These are phyloP conservation scores for Brachypteracias leptosomus DNA, from an alignment of 2,113 vertebrate species.

Conservation along the genomic window DNA sequence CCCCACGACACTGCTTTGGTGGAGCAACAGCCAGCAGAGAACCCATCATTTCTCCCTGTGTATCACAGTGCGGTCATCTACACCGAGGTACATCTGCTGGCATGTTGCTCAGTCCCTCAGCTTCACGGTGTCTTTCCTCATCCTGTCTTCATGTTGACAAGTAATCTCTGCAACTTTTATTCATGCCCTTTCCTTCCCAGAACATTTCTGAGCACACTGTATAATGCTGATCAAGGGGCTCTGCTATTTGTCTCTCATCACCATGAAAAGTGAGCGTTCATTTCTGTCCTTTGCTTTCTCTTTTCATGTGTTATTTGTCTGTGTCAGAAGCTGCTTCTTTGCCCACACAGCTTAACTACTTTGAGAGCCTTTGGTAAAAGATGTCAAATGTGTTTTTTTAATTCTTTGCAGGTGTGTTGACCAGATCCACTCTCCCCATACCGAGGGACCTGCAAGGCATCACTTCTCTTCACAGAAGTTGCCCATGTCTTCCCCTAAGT, in stretches of 20 bases:
- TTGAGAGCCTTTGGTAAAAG: background rate
- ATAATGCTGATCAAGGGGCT: background rate
- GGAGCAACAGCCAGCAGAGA: background rate
- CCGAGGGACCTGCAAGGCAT: background rate
- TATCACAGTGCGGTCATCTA: background rate
- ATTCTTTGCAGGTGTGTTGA: fast-evolving
- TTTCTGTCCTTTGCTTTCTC: background rate
- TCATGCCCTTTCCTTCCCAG: background rate
- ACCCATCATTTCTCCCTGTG: background rate
- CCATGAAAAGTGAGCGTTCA: background rate
- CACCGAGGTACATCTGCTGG: background rate
- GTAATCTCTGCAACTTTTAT: background rate
- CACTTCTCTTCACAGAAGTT: background rate
- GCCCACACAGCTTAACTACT: background rate
- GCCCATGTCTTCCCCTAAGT: background rate
- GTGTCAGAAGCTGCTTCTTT: background rate
- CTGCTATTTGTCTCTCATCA: background rate
- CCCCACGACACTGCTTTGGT: fast-evolving
- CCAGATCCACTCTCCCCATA: background rate
- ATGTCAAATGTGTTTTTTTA: background rate
- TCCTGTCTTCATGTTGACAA: background rate
- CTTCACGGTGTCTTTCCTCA: background rate
- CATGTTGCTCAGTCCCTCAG: background rate
- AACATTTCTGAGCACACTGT: background rate
- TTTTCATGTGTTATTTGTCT: background rate